Base-by-base conservation (phyloP, 1,140 invertebrate genomes). In the Diorhabda sublineata region DNA sequence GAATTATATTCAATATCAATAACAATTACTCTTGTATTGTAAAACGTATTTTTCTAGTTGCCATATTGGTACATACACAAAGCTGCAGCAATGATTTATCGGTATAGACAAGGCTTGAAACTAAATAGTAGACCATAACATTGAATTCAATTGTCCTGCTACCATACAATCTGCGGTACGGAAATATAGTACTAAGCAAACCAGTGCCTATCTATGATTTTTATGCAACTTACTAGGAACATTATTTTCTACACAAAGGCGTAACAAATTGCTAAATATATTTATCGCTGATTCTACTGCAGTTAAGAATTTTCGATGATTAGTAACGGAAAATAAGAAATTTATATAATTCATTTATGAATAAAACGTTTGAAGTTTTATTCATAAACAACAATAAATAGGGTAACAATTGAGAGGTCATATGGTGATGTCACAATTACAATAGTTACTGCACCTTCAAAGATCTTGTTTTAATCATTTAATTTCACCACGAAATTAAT, bases 1-100 rank as follows among this genome's bases (percentile, higher is more conserved):
- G 61, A 62, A 62, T 44, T 62, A 62, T 62, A 62, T 62, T 62
- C 61, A 62, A 62, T 62, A 62, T 62, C 61, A 42, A 62, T 62
- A 62, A 62, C 61, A 62, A 62, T 62, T 62, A 62, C 61, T 62
- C 61, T 44, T 8, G 61, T 45, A n/a, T 42, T 45, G 61, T 45
- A 62, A 62, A 62, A 6, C 43, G 4, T 44, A 62, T 62, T 62
- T 62, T 62, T 62, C 61, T 47, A 62, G 5, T 62, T 62, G n/a
- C 61, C 61, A 62, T 62, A 62, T 62, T 62, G 42, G 61, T 62
- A 62, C 11, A 26, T 26, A 62, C 44, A 44, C 61, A 44, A 62
- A 44, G 42, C 43, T 11, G 42, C 42, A 62, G 61, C 44, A 42
- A 62, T 62, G 61, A 62, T 62, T 62, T 62, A 62, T 62, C 7